Evolutionary conservation across 2,797 vertebrate species (phyloP), one percentile per base, ranked within the genome.

Genomic region (Crenichthys baileyi): DNA sequence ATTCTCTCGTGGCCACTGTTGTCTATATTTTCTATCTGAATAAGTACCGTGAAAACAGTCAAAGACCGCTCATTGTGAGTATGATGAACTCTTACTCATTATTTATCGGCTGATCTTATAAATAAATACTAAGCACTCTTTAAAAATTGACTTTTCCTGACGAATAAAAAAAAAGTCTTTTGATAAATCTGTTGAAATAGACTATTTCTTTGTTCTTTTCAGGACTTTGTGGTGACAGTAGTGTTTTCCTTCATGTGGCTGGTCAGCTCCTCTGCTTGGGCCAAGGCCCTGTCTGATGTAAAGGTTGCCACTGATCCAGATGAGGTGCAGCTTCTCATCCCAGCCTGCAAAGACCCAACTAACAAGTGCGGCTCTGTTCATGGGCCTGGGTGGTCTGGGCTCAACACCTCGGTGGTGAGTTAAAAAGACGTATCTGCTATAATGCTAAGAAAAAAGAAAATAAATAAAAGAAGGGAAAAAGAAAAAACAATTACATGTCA

Each of bases 171-270:
- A 72, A 65, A 31, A 56, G 5, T 61, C 1, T 60, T 36, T 80
- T 0, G 13, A 7, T 80, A 3, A n/a, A 20, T 41, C 29, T 76
- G 70, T n/a, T 39, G 7, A n/a, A 15, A 36, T 5, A 20, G 65
- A 41, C 20, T 13, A 2, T 70, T 29, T 83, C 6, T 79, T 18
- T 20, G 8, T 87, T 70, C 79, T 20, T 51, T 22, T 31, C 92
- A 99, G 98, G 98, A 99, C 93, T 99, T 99, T 92, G 94, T 99
- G 51, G 96, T 99, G 93, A 99, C 98, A 0, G 98, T 99, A 83
- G 97, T 98, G 79, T 99, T 99, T 95, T 99, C 98, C 1, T 99
- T 99, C 95, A 92, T 99, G 96, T 99, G 98, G 98, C 93, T 99
- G 89, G 97, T 99, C 90, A 95, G 98, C 81, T 99, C 98, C 9